Evolutionary conservation across 2,113 vertebrate genomes (phyloP), one percentile per base, ranked within the genome.

Genomic region (Alaudala cheleensis): DNA sequence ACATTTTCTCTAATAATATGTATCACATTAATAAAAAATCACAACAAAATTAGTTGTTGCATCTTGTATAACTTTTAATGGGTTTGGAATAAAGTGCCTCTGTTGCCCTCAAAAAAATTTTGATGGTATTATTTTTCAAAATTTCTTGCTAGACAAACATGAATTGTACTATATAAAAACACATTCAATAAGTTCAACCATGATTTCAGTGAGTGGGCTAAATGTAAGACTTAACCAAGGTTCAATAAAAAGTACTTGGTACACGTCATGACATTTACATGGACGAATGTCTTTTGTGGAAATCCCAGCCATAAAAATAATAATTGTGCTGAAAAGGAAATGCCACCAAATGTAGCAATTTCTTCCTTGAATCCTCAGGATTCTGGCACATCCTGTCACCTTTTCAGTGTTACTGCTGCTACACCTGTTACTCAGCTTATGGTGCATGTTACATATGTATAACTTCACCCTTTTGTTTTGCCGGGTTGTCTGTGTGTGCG

Each of bases 221-320:
- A 62, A 62, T 54, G 50, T 45, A 51, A 42, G 40, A 56, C 18
- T 81, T 69, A 54, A 5, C 12, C 9, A 6, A 58, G 3, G 9
- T 58, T 54, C 7, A 42, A 50, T 64, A 42, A 31, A 31, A 77
- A 54, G 13, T 54, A 50, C 6, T 7, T 24, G 5, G 23, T 56
- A 78, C 51, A 47, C 0, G 0, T n/a, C 11, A 25, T 60, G 29
- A 8, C 3, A 51, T 64, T 54, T 69, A 5, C 19, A 50, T 50
- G 3, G 19, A 54, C 44, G 3, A 62, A 57, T 28, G 5, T 40
- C 24, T 73, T 40, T 81, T 73, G 5, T 72, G 29, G 33, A 62
- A 82, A 5, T 16, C 8, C 25, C 33, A 58, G 20, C 4, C 29
- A 25, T 31, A 45, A 14, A 62, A 83, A 31, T 33, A 26, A 80